Conservation (phyloP, 2,888 invertebrate species). For the Dichetophora obliterata region DNA sequence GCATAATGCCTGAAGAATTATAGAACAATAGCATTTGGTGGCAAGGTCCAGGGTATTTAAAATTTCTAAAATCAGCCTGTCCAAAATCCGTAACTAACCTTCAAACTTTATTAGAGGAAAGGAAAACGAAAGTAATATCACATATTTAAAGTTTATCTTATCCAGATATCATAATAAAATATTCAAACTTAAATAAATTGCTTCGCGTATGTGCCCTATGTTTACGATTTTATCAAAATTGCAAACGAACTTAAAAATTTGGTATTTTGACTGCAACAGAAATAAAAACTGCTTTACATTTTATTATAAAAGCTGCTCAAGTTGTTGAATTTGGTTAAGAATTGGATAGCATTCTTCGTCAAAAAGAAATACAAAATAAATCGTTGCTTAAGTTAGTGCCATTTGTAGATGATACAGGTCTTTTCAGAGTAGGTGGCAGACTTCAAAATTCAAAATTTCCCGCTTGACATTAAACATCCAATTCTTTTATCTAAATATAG, state of each 20-base stretch:
- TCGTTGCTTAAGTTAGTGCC: background rate
- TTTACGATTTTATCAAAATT: background rate
- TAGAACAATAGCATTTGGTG: slow-evolving; percentile 5
- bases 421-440: slow-evolving; percentile 34
- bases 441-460: slow-evolving; percentile 45
- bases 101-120: slow-evolving; percentile 5
- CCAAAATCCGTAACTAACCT: background rate
- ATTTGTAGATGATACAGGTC: slow-evolving; percentile 11
- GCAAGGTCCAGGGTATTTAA: background rate
- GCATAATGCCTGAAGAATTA: slow-evolving; percentile 1
- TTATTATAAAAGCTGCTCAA: background rate
- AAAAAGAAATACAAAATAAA: slow-evolving; percentile 1
- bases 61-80: background rate
- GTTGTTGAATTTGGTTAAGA: background rate
- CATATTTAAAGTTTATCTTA: background rate
- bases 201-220: background rate
- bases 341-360: background rate
- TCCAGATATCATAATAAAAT: slow-evolving; percentile 21
- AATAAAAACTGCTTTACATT: background rate
- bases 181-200: background rate
- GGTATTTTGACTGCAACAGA: background rate
- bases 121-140: background rate
- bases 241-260: background rate
- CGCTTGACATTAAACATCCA: slow-evolving; percentile 43
- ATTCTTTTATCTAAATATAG: too few species aligned